These are phyloP conservation scores for Agonopterix subpropinquella DNA, from an alignment of 2,888 invertebrate species.

Conservation along the genomic window DNA sequence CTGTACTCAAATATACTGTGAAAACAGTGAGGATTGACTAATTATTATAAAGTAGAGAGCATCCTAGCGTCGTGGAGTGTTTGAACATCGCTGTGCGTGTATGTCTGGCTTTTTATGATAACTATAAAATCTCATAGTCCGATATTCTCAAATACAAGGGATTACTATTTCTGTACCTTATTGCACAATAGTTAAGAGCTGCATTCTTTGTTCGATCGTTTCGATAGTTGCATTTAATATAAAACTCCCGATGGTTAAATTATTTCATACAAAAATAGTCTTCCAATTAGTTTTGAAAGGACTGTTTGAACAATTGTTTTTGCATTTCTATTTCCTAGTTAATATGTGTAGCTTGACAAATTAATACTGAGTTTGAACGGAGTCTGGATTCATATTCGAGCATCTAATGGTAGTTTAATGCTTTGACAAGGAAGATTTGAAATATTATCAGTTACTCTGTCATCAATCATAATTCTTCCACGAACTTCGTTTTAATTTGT, in stretches of 20 bases:
- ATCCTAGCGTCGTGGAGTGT: conserved; percentile 62
- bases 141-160: conserved; percentile 59
- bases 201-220: conserved; percentile 21
- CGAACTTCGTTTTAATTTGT: too few species aligned
- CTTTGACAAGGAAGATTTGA: too few species aligned
- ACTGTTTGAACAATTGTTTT: conserved; percentile 31
- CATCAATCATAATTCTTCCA: too few species aligned
- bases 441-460: too few species aligned
- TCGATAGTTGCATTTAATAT: conserved; percentile 18
- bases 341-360: not conserved
- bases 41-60: conserved; percentile 52
- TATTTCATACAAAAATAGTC: conserved; percentile 40
- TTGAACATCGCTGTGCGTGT: conserved; percentile 59
- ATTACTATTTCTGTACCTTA: conserved; percentile 50
- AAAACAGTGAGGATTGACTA: conserved; percentile 40
- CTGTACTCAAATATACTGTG: too few species aligned
- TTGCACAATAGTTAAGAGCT: conserved; percentile 44
- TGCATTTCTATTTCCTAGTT: conserved; percentile 18
- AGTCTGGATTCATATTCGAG: not conserved
- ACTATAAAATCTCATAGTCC: conserved; percentile 53
- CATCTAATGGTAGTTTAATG: too few species aligned
- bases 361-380: not conserved
- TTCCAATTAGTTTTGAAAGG: conserved; percentile 50
- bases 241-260: conserved; percentile 14
- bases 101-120: conserved; percentile 65